These are phyloP conservation scores for Halictus rubicundus DNA, from an alignment of 1,140 invertebrate genomes.

Conservation along the genomic window DNA sequence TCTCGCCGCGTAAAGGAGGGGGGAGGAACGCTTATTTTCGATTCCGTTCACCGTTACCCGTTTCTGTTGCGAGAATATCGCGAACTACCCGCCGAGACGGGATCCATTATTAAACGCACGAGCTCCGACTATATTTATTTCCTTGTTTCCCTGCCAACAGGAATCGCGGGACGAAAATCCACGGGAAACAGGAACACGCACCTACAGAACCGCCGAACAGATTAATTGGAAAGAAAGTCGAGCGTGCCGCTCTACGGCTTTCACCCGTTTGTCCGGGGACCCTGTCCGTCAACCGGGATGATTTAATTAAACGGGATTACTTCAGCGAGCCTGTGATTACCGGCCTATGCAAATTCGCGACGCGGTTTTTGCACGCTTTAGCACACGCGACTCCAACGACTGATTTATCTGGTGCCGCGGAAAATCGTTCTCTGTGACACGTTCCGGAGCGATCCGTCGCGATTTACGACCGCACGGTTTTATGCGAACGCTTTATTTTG, in stretches of 20 bases:
- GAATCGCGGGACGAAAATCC: not conserved
- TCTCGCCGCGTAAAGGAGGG: not conserved
- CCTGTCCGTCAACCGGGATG: constrained; percentile 23
- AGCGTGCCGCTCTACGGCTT: constrained; percentile 1
- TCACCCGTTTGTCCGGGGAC: not conserved
- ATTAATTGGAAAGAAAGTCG: constrained; percentile 49
- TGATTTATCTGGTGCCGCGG: not conserved
- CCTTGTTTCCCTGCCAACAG: constrained; percentile 26
- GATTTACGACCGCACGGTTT: too few relatives aligned
- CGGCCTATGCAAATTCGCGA: not conserved
- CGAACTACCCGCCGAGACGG: not conserved
- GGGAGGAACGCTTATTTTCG: constrained; percentile 51
- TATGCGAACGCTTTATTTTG: too few relatives aligned
- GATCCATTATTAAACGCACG: constrained; percentile 48
- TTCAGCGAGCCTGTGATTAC: constrained; percentile 13
- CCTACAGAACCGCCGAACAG: not conserved
- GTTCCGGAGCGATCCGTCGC: not conserved
- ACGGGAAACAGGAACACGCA: constrained; percentile 14
- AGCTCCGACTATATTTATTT: constrained; percentile 23
- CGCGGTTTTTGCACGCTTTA: not conserved
- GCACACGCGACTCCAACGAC: not conserved
- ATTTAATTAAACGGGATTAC: constrained; percentile 37
- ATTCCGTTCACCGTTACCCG: constrained; percentile 60
- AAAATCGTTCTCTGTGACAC: not conserved
- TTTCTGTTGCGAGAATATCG: constrained; percentile 24